Base-by-base conservation (phyloP, 1,140 invertebrate genomes). In the Orchesella cincta region DNA sequence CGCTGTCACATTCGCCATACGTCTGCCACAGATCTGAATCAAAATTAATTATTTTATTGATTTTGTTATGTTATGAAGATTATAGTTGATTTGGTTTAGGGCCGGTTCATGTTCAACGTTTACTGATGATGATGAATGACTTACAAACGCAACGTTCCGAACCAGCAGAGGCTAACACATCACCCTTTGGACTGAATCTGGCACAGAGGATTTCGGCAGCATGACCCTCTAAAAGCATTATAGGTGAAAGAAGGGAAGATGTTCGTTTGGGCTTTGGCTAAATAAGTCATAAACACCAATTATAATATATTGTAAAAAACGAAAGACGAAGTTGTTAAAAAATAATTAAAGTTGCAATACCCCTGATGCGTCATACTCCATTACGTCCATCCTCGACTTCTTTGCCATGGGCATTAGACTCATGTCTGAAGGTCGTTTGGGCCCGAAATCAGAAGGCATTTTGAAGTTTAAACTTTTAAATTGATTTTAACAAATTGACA, bases 1-100 rank as follows among this genome's bases (percentile, higher is more conserved):
- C 94, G 86, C 99, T 99, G 83, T 99, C 96, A 88, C 97, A 99
- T 84, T 99, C 96, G 2, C 95, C 97, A 86, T 97, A 98, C 1
- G 97, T 94, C 86, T 94, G 96, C 98, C 98, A 99, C 23, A 57
- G 23, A 57, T 14, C 52, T 57, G 23, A 46, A 46, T 46, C 39
- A 46, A 18, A 46, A 46, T n/a, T n/a, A n/a, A n/a, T n/a, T n/a
- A n/a, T n/a, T n/a, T n/a, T n/a, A n/a, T n/a, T n/a, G n/a, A n/a
- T n/a, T n/a, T n/a, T n/a, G n/a, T n/a, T n/a, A n/a, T n/a, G n/a
- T n/a, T n/a, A n/a, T n/a, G n/a, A n/a, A n/a, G n/a, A n/a, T n/a
- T n/a, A n/a, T n/a, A n/a, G n/a, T n/a, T n/a, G n/a, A n/a, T n/a
- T n/a, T n/a, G n/a, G n/a, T n/a, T n/a, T n/a, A n/a, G n/a, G n/a